Conservation (phyloP, 2,113 vertebrate species). For the Albula goreensis region DNA sequence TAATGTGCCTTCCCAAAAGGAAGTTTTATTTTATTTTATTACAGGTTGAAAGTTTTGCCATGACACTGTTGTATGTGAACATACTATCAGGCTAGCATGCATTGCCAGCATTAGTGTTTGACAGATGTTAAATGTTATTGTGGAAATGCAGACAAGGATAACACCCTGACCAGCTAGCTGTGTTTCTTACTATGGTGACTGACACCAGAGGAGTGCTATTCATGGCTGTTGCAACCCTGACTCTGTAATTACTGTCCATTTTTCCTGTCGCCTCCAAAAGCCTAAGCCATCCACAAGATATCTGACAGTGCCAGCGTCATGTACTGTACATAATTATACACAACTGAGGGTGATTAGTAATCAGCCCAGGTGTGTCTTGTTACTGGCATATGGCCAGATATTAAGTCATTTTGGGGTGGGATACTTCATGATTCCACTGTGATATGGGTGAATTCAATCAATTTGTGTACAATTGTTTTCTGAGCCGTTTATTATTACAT, state of each 20-base stretch:
- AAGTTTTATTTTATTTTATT: neutral
- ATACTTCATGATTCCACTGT: neutral
- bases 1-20: neutral
- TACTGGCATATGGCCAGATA: neutral
- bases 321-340: neutral
- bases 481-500: neutral
- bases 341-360: neutral
- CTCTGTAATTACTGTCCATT: neutral
- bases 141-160: neutral
- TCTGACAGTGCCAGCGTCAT: no score
- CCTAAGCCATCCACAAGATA: no score
- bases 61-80: neutral
- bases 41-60: neutral
- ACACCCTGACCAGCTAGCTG: neutral
- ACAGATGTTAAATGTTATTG: neutral
- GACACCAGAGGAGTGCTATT: neutral
- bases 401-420: neutral
- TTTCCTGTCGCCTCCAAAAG: neutral
- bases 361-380: neutral
- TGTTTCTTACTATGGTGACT: neutral
- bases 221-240: neutral
- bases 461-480: neutral
- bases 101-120: neutral
- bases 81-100: neutral
- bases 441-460: neutral